phyloP scores from a whole-genome alignment of 1,140 invertebrate genomes.

The Fopius arisanus region DNA sequence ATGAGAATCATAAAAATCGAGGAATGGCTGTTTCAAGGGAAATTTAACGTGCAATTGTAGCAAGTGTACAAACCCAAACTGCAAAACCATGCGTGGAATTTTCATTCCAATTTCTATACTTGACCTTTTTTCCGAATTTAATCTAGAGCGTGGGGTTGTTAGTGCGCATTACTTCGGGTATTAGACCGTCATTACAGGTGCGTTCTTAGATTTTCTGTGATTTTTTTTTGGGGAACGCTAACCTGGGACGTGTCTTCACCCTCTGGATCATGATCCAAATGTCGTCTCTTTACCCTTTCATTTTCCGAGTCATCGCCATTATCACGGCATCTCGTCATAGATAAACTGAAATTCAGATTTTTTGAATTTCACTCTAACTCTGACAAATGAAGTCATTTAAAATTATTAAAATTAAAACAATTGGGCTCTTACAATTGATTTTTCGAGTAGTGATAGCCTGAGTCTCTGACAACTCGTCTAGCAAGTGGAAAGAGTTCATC shows the following conservation, averaged over 20 bases:
- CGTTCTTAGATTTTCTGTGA: slow-evolving; percentile 26
- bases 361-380: too few species aligned
- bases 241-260: slow-evolving; percentile 68
- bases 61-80: slow-evolving; percentile 2
- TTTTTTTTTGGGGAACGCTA: slow-evolving; percentile 56
- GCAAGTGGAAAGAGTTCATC: slow-evolving; percentile 96
- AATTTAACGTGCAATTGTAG: background rate
- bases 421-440: slow-evolving; percentile 76
- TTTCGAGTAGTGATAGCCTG: slow-evolving; percentile 89
- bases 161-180: slow-evolving; percentile 28
- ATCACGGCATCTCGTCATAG: slow-evolving; percentile 57
- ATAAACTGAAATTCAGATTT: slow-evolving; percentile 56
- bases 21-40: background rate
- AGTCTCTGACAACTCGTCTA: slow-evolving; percentile 91
- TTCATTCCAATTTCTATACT: slow-evolving; percentile 54
- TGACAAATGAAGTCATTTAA: slow-evolving; percentile 21
- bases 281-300: slow-evolving; percentile 54
- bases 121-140: slow-evolving; percentile 55
- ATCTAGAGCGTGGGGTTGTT: slow-evolving; percentile 47
- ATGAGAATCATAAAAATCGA: background rate
- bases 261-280: slow-evolving; percentile 63
- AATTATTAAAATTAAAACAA: background rate
- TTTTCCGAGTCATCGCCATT: slow-evolving; percentile 64
- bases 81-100: slow-evolving; percentile 1
- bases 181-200: slow-evolving; percentile 41